phyloP scores from a whole-genome alignment of 2,797 vertebrate species.

The Cuniculus paca region DNA sequence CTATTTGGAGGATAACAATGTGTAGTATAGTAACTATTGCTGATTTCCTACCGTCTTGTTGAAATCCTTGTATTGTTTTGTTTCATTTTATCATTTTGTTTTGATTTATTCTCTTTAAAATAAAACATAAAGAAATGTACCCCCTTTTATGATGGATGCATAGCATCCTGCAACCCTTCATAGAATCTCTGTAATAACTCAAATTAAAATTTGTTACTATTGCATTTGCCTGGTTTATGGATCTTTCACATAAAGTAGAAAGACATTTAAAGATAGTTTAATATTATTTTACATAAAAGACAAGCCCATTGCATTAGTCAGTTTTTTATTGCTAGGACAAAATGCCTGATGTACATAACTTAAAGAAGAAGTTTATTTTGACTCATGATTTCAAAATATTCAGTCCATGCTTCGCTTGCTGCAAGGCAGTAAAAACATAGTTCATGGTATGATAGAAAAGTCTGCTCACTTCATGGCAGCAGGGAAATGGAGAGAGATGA shows the following conservation, averaged over 20 bases:
- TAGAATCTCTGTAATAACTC: not conserved
- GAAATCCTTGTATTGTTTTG: no score
- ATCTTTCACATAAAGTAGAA: not conserved
- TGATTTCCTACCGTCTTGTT: no score
- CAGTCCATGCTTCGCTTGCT: not conserved
- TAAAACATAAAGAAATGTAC: no score
- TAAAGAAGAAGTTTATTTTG: not conserved
- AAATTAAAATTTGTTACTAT: not conserved
- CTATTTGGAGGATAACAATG: no score
- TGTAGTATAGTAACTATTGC: no score
- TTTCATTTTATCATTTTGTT: no score
- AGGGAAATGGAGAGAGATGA: not conserved
- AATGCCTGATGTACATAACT: not conserved
- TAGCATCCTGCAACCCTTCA: not conserved
- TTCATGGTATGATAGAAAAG: not conserved
- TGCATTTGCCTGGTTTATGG: slow-evolving; percentile 5
- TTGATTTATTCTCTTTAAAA: no score
- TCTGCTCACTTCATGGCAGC: not conserved
- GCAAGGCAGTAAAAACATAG: not conserved
- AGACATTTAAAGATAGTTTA: slow-evolving; percentile 21
- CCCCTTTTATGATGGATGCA: not conserved
- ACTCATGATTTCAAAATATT: not conserved
- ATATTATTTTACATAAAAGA: not conserved
- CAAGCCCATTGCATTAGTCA: not conserved
- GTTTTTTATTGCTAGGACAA: not conserved